Evolutionary conservation across 2,888 invertebrate genomes (phyloP).

Genomic region (Hetaerina titia): DNA sequence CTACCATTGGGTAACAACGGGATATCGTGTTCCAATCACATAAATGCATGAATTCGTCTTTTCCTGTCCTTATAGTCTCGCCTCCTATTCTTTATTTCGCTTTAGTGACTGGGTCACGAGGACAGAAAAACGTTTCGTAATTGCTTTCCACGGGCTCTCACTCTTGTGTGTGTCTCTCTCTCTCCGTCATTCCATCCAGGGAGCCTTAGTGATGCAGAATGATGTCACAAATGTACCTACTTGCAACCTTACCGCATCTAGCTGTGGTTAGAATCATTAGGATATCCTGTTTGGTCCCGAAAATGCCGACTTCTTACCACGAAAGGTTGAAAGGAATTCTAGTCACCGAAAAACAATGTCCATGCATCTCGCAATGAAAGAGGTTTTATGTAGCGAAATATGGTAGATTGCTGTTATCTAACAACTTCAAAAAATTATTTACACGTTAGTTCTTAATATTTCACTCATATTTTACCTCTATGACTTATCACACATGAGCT

Average conservation of each 20-base stretch:
- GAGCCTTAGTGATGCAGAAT: neutral
- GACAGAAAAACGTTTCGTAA: slow-evolving; percentile 11
- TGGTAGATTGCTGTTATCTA: neutral
- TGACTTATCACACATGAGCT: too few species aligned
- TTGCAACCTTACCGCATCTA: neutral
- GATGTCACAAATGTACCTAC: neutral
- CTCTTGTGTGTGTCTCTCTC: neutral
- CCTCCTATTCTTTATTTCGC: neutral
- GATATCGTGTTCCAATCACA: slow-evolving; percentile 58
- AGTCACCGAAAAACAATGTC: neutral
- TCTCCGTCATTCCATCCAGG: neutral
- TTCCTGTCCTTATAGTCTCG: slow-evolving; percentile 5
- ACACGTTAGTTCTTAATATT: too few species aligned
- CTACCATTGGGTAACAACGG: slow-evolving; percentile 48
- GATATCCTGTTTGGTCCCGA: neutral
- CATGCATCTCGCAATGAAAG: neutral
- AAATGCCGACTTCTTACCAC: neutral
- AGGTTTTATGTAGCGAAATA: neutral
- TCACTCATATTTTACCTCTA: too few species aligned
- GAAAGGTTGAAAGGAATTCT: neutral
- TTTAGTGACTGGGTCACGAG: slow-evolving; percentile 17
- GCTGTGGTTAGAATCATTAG: neutral
- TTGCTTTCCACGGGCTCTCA: slow-evolving; percentile 22
- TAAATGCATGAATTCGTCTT: slow-evolving; percentile 29
- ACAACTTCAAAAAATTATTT: too few species aligned